A percentile compares a stretch with the other conserved stretches of the same genome.
Conservation (phyloP, 2,797 vertebrate species). For the Nothura maculosa region DNA sequence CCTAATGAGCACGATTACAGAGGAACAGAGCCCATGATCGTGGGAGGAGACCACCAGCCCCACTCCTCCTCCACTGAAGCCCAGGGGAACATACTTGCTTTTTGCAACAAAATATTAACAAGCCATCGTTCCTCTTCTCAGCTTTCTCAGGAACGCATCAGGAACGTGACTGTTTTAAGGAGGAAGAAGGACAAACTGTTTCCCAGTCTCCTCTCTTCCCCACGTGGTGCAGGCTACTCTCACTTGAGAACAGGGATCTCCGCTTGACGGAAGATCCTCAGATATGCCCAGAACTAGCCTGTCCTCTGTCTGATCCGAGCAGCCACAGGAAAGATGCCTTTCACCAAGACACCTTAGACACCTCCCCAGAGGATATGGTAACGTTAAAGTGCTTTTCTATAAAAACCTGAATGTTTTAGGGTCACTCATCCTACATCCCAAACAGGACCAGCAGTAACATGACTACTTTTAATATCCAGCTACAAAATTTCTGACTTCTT, state of each 20-base stretch:
- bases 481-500: background rate
- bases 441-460: background rate
- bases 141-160: background rate
- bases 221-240: background rate
- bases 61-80: background rate
- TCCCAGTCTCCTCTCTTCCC: background rate
- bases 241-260: background rate
- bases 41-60: background rate
- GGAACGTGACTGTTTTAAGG: background rate
- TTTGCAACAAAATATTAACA: background rate
- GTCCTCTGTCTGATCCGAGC: background rate
- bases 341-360: constrained; percentile 35
- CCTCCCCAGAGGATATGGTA: background rate
- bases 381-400: constrained; percentile 27
- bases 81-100: background rate
- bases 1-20: background rate
- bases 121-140: background rate
- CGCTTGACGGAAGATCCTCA: background rate
- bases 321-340: background rate
- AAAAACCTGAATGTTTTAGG: constrained; percentile 21
- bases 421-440: background rate
- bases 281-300: background rate
- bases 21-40: background rate
- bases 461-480: constrained; percentile 1
- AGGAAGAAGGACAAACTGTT: background rate